Evolutionary conservation across 2,888 invertebrate species (phyloP), one percentile per base, ranked within the genome.

Genomic region (Teinopalpus imperialis): DNA sequence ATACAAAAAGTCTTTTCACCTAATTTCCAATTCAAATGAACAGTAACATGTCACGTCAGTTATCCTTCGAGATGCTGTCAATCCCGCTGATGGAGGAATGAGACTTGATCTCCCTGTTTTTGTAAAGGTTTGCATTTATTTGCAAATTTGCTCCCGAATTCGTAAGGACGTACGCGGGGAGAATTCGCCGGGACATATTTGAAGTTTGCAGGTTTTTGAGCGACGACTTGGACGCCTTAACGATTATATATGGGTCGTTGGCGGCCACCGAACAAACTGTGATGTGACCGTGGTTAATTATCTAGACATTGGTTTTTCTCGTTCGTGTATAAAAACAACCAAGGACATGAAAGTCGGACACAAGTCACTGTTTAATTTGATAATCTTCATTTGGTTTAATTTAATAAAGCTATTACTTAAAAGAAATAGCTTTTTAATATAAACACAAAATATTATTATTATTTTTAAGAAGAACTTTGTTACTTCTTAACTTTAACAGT

Each of bases 51-150:
- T 40, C 40, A 40, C 40, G 41, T 32, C 41, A 12, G 39, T 10
- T 29, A 12, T 40, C 40, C 13, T 40, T 23, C 40, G 23, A 3
- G 24, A 16, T 13, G 16, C 43, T 36, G 30, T 37, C 43, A 31
- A 36, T 37, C 43, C 23, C 6, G 12, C 23, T 8, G 37, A 14
- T 12, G 24, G n/a, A 8, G 43, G 43, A 44, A 30, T 30, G 44
- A 32, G 12, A 3, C 37, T 23, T 30, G 30, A 18, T 16, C 24
- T 13, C n/a, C 26, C 16, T 3, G 44, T 37, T 44, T 45, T 45
- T 45, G 27, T 32, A 18, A 4, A 5, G 35, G 29, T 21, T 36
- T 43, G 35, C 37, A 37, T 37, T 44, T 39, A 45, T 45, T 45
- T 39, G 32, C 39, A 34, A 39, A 45, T 45, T 27, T 18, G 31